Percentiles rank a stretch among this genome's conserved stretches.
phyloP scores from a whole-genome alignment of 1,140 invertebrate species.

The Drosophila nannoptera region DNA sequence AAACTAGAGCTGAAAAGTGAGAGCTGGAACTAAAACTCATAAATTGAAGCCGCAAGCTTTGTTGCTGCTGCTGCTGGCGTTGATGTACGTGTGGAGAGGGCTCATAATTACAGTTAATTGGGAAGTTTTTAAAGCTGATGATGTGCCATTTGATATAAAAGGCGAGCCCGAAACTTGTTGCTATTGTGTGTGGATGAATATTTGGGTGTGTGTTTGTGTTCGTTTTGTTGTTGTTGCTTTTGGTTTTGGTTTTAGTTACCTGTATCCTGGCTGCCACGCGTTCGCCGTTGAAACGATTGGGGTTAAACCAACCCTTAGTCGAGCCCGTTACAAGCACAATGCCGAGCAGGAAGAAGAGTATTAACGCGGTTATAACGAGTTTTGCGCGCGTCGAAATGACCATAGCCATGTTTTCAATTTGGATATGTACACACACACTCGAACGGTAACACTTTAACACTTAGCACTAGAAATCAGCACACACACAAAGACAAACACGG shows the following conservation, averaged over 20 bases:
- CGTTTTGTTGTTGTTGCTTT: too few relatives aligned
- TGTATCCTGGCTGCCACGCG: constrained; percentile 79
- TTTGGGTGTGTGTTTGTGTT: background rate
- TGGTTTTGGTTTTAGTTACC: too few relatives aligned
- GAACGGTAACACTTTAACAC: constrained; percentile 36
- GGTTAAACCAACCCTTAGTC: constrained; percentile 80
- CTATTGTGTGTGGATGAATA: background rate
- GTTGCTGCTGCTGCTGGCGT: background rate
- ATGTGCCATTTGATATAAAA: constrained; percentile 33
- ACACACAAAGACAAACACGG: too few relatives aligned
- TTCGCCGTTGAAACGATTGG: constrained; percentile 77
- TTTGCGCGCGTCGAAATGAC: constrained; percentile 82
- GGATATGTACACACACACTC: constrained; percentile 17
- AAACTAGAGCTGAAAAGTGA: background rate
- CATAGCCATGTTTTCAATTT: constrained; percentile 81
- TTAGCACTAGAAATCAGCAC: constrained; percentile 18
- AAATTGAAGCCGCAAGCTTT: constrained; percentile 32
- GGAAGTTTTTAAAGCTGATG: constrained; percentile 45
- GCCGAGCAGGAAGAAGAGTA: constrained; percentile 80
- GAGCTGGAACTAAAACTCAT: constrained; percentile 21
- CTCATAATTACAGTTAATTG: constrained; percentile 68
- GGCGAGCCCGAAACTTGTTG: constrained; percentile 44
- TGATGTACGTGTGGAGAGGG: background rate
- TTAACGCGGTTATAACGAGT: constrained; percentile 80
- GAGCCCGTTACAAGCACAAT: constrained; percentile 81